Evolutionary conservation across 2,113 vertebrate species (phyloP).

Genomic region (Narcine bancroftii): DNA sequence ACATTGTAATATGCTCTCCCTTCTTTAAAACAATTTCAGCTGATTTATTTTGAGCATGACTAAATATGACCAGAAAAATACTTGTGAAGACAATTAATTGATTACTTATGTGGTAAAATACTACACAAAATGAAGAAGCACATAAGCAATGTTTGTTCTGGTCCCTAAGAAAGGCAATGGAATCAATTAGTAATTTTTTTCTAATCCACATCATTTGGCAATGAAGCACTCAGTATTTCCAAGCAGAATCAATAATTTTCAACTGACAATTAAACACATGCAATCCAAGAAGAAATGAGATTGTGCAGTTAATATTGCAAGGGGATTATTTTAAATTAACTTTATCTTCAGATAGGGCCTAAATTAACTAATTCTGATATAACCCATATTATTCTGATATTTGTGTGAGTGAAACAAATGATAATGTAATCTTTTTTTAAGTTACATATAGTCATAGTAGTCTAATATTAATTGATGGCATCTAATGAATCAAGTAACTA

Average conservation of each 20-base stretch:
- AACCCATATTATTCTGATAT: not conserved
- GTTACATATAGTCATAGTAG: not conserved
- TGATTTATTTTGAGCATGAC: not conserved
- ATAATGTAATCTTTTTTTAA: not conserved
- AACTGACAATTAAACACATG: not conserved
- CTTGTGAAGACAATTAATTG: not conserved
- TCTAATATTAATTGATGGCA: conserved; percentile 16
- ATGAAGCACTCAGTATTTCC: not conserved
- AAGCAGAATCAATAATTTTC: not conserved
- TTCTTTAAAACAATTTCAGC: not conserved
- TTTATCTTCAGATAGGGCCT: not conserved
- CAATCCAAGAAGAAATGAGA: not conserved
- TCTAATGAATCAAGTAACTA: not conserved
- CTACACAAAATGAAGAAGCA: not conserved
- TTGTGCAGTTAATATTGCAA: not conserved
- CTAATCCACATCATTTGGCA: not conserved
- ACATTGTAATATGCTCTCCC: not conserved
- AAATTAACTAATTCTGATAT: not conserved
- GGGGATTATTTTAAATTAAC: not conserved
- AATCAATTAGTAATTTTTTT: not conserved
- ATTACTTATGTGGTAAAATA: not conserved
- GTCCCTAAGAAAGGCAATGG: not conserved
- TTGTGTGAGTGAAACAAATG: not conserved
- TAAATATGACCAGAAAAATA: not conserved
- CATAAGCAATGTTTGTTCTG: not conserved